phyloP scores from a whole-genome alignment of 1,140 invertebrate species.

The Panulirus ornatus region DNA sequence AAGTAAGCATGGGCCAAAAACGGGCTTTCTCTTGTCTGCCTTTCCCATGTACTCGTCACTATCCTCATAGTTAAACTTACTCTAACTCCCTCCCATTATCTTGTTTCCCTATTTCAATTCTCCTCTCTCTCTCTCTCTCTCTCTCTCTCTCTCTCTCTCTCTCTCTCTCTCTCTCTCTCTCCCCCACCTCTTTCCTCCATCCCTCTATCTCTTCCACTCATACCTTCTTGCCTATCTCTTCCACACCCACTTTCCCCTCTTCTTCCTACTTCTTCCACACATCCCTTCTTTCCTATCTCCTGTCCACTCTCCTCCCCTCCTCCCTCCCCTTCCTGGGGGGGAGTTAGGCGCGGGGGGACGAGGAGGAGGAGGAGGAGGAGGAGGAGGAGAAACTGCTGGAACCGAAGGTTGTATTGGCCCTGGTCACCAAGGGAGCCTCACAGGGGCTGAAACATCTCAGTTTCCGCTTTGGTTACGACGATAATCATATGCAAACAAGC shows the following conservation, averaged over 20 bases:
- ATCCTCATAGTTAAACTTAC: too few relatives aligned
- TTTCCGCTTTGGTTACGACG: slow-evolving; percentile 4
- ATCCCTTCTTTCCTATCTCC: not conserved
- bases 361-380: not conserved
- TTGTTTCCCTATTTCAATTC: too few relatives aligned
- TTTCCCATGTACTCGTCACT: too few relatives aligned
- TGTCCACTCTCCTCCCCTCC: not conserved
- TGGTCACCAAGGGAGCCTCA: not conserved
- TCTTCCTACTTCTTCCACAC: not conserved
- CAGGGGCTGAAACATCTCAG: not conserved
- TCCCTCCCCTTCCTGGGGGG: not conserved
- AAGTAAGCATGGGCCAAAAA: too few relatives aligned
- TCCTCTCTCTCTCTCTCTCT: too few relatives aligned
- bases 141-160: too few relatives aligned
- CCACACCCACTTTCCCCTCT: not conserved
- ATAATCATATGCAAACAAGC: slow-evolving; percentile 13
- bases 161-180: not conserved
- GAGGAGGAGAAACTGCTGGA: too few relatives aligned
- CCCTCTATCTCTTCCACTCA: too few relatives aligned
- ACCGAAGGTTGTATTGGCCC: not conserved
- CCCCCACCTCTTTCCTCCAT: not conserved
- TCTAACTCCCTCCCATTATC: too few relatives aligned
- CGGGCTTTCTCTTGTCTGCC: too few relatives aligned
- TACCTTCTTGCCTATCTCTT: too few relatives aligned
- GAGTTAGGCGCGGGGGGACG: too few relatives aligned